Evolutionary conservation across 2,888 invertebrate genomes (phyloP).

Genomic region (Agrilus biguttatus): DNA sequence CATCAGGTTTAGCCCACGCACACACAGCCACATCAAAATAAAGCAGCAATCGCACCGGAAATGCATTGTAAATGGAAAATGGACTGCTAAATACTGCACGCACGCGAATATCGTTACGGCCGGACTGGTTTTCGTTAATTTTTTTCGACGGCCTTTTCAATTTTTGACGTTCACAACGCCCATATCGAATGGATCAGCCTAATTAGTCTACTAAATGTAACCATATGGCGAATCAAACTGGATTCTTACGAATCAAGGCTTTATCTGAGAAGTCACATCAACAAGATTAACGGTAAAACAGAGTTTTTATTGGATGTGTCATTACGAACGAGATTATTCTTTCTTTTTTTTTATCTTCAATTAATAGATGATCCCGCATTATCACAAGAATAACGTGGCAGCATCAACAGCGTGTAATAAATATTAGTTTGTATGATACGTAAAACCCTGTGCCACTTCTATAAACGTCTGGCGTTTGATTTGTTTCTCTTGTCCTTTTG

Average conservation of each 20-base stretch:
- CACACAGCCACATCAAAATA: constrained; percentile 16
- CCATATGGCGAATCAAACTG: constrained; percentile 12
- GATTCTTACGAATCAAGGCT: constrained; percentile 11
- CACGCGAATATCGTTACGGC: constrained; percentile 8
- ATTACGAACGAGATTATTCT: constrained; percentile 2
- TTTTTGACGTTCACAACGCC: constrained; percentile 4
- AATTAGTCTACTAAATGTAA: constrained; percentile 7
- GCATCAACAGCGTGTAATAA: too few relatives aligned
- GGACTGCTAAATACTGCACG: constrained; percentile 7
- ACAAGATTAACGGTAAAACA: constrained; percentile 11
- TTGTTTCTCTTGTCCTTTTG: too few relatives aligned
- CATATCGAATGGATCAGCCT: constrained; percentile 6
- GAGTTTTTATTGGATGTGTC: constrained; percentile 11
- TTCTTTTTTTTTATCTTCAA: too few relatives aligned
- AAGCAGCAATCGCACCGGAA: constrained; percentile 23
- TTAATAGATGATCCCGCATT: too few relatives aligned
- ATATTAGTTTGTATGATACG: too few relatives aligned
- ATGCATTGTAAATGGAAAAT: constrained; percentile 14
- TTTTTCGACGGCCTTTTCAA: constrained; percentile 3
- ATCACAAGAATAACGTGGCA: too few relatives aligned
- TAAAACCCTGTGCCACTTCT: too few relatives aligned
- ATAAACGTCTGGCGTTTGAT: too few relatives aligned
- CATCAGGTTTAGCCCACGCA: constrained; percentile 21
- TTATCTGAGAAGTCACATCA: constrained; percentile 11
- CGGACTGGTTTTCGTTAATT: constrained; percentile 6